Evolutionary conservation across 2,113 vertebrate genomes (phyloP).

Genomic region (Puntigrus tetrazona): DNA sequence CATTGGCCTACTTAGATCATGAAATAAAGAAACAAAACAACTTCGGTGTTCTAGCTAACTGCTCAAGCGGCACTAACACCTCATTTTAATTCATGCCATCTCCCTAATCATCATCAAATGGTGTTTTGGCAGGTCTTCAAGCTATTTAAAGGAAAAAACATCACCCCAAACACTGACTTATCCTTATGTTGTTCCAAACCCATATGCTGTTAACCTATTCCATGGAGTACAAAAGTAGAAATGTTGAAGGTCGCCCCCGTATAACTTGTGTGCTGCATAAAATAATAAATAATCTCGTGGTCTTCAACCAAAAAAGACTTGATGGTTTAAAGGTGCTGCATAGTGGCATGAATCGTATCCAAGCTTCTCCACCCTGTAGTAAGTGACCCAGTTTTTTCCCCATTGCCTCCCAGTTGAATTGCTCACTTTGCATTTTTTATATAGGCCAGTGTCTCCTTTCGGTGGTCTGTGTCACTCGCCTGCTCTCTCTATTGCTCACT

Average conservation of each 20-base stretch:
- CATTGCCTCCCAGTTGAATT: neutral
- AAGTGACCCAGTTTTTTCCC: neutral
- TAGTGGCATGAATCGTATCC: neutral
- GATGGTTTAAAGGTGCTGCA: neutral
- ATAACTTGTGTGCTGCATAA: neutral
- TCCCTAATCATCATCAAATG: constrained; percentile 11
- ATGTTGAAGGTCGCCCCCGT: neutral
- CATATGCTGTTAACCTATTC: neutral
- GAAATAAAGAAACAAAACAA: constrained; percentile 6
- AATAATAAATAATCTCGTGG: neutral
- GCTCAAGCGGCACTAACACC: constrained; percentile 12
- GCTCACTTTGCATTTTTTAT: constrained; percentile 13
- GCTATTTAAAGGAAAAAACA: constrained; percentile 6
- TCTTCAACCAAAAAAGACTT: neutral
- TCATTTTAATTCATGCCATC: neutral
- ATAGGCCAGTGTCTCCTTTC: neutral
- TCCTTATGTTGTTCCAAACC: neutral
- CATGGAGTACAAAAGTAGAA: neutral
- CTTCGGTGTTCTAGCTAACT: neutral
- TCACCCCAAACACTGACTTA: neutral
- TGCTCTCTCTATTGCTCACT: neutral
- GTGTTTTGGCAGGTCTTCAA: neutral
- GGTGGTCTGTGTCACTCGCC: neutral
- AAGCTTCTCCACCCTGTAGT: neutral
- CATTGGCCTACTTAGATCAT: constrained; percentile 1